phyloP scores from a whole-genome alignment of 2,113 vertebrate species.

The Eptatretus burgeri region DNA sequence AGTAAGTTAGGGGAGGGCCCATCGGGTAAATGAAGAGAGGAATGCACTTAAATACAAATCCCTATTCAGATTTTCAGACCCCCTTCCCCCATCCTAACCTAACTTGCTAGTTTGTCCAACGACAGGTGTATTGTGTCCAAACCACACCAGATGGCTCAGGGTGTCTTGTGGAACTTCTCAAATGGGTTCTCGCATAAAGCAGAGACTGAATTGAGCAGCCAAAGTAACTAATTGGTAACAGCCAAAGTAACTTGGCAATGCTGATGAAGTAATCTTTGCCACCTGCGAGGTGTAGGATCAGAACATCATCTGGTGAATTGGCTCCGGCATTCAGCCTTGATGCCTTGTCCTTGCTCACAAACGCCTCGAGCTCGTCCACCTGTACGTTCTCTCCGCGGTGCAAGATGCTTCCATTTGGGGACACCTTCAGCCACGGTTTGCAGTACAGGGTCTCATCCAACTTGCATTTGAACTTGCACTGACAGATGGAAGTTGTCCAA shows the following conservation, averaged over 20 bases:
- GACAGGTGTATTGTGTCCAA: no score
- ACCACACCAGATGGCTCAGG: no score
- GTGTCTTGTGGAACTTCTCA: no score
- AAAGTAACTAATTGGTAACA: no score
- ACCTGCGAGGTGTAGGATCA: constrained; percentile 70
- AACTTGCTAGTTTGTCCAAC: no score
- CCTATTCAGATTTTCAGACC: no score
- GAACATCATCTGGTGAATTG: constrained; percentile 72
- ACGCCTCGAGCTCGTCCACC: constrained; percentile 65
- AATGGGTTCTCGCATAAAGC: no score
- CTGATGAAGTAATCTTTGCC: constrained; percentile 97
- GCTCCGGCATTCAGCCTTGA: constrained; percentile 64
- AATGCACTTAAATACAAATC: no score
- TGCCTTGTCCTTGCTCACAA: constrained; percentile 78
- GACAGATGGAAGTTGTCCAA: not conserved
- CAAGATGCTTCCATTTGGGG: not conserved
- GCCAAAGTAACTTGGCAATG: constrained; percentile 84
- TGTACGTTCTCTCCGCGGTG: constrained; percentile 36
- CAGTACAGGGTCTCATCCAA: not conserved
- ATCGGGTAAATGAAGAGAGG: no score
- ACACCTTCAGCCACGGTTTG: not conserved
- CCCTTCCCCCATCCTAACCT: no score
- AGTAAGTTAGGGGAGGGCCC: no score
- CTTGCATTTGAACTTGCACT: not conserved
- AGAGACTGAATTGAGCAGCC: constrained; percentile 75